Evolutionary conservation across 2,888 invertebrate genomes (phyloP).

Genomic region (Clunio marinus): DNA sequence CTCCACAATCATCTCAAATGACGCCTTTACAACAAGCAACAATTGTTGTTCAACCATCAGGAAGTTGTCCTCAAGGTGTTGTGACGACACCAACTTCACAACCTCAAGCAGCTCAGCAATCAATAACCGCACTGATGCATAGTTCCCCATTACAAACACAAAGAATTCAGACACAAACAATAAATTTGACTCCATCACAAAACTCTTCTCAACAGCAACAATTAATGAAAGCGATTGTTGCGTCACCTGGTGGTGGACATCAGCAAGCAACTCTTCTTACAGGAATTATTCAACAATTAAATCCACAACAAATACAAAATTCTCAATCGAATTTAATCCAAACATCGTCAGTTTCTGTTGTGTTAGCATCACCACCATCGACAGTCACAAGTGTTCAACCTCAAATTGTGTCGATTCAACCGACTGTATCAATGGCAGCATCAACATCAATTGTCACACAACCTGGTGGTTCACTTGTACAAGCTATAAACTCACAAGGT

Average conservation of each 20-base stretch:
- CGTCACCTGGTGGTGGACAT: slow-evolving; percentile 42
- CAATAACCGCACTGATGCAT: slow-evolving; percentile 46
- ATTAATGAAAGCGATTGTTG: slow-evolving; percentile 50
- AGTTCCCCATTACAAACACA: slow-evolving; percentile 44
- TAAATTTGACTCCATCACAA: slow-evolving; percentile 42
- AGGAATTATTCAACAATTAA: slow-evolving; percentile 54
- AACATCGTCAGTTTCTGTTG: slow-evolving; percentile 50
- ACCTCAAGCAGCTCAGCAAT: slow-evolving; percentile 52
- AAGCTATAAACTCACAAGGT: slow-evolving; percentile 48
- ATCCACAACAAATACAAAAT: slow-evolving; percentile 46
- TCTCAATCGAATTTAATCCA: slow-evolving; percentile 43
- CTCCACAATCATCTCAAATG: slow-evolving; percentile 35
- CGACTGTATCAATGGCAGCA: slow-evolving; percentile 45
- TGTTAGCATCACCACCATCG: slow-evolving; percentile 50
- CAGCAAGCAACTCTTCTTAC: slow-evolving; percentile 46
- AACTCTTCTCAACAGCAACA: slow-evolving; percentile 48
- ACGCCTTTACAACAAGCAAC: slow-evolving; percentile 42
- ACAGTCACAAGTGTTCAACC: slow-evolving; percentile 45
- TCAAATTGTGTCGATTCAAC: slow-evolving; percentile 50
- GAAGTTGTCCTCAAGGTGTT: slow-evolving; percentile 41
- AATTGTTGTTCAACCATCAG: slow-evolving; percentile 40
- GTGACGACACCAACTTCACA: slow-evolving; percentile 48
- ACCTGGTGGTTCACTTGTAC: slow-evolving; percentile 48
- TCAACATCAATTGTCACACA: slow-evolving; percentile 43
- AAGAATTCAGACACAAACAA: slow-evolving; percentile 39